A percentile compares a stretch with the other conserved stretches of the same genome.
phyloP scores from a whole-genome alignment of 2,113 vertebrate genomes.

The human region GRCh38 chr5:2351001-2351500 shows the following conservation, averaged over 20 bases:
- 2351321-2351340: neutral
- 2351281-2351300: too few species aligned
- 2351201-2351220: neutral
- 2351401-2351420: too few species aligned
- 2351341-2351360: neutral
- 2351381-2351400: fast-evolving
- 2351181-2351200: neutral
- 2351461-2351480: neutral
- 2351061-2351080: too few species aligned
- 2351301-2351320: neutral
- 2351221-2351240: neutral
- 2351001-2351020: too few species aligned
- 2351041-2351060: too few species aligned
- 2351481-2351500: neutral
- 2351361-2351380: neutral
- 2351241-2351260: neutral
- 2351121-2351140: neutral
- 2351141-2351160: neutral
- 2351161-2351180: neutral
- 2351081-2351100: neutral
- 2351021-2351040: too few species aligned
- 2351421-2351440: neutral
- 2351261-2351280: too few species aligned
- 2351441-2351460: neutral
- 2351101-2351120: neutral